phyloP scores from a whole-genome alignment of 2,888 invertebrate genomes.

The Drosophila nr. medialis region DNA sequence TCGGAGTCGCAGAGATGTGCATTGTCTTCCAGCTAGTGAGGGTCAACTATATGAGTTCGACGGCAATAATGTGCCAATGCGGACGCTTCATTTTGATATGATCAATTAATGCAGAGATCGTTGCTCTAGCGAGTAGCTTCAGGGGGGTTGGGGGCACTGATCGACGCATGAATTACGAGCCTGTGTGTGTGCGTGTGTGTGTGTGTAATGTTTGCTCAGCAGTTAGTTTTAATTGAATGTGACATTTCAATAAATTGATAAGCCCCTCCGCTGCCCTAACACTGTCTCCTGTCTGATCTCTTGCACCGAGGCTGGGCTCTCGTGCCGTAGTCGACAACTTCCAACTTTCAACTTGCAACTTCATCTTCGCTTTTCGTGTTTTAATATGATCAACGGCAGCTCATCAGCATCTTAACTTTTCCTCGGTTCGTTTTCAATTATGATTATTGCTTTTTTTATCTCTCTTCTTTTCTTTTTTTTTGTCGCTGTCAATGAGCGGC shows the following conservation, averaged over 20 bases:
- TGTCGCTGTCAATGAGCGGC: constrained; percentile 52
- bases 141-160: constrained; percentile 29
- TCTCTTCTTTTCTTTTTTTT: constrained; percentile 13
- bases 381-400: constrained; percentile 78
- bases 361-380: constrained; percentile 57
- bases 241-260: constrained; percentile 81
- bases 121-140: constrained; percentile 12
- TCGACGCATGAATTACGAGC: constrained; percentile 68
- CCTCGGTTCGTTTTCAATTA: constrained; percentile 61
- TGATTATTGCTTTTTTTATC: constrained; percentile 37
- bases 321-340: constrained; percentile 34
- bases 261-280: constrained; percentile 37
- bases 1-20: constrained; percentile 15
- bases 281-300: constrained; percentile 35
- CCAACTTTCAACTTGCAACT: constrained; percentile 36
- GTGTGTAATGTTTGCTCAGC: constrained; percentile 70
- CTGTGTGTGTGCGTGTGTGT: neutral
- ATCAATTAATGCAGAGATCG: constrained; percentile 74
- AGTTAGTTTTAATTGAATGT: constrained; percentile 80
- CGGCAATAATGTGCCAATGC: constrained; percentile 76
- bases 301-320: constrained; percentile 41
- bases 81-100: constrained; percentile 73
- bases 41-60: constrained; percentile 52
- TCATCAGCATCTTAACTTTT: constrained; percentile 76
- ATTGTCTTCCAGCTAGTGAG: constrained; percentile 44